Conservation (phyloP, 2,888 invertebrate species). For the Chelonus formosanus region DNA sequence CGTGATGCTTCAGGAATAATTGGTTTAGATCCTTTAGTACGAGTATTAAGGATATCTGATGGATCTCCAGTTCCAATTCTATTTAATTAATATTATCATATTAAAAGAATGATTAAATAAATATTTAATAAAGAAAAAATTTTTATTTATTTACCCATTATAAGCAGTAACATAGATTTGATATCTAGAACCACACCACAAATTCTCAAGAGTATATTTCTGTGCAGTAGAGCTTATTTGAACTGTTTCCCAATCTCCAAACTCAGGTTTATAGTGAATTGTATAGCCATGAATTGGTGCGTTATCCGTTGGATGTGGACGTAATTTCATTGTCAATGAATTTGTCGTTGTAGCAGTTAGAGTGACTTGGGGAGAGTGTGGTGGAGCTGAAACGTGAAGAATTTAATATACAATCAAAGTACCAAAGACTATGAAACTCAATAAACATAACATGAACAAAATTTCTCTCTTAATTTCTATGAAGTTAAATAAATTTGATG, state of each 20-base stretch:
- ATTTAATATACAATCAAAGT: too few relatives aligned
- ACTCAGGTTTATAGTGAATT: slow-evolving; percentile 92
- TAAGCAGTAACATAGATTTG: slow-evolving; percentile 93
- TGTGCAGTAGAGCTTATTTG: slow-evolving; percentile 81
- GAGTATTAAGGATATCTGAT: slow-evolving; percentile 87
- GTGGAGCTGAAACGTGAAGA: slow-evolving; percentile 69
- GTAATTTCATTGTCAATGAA: slow-evolving; percentile 77
- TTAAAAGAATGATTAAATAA: neutral
- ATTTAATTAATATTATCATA: slow-evolving; percentile 35
- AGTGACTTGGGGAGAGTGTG: slow-evolving; percentile 79
- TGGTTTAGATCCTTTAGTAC: slow-evolving; percentile 93
- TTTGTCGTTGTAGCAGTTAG: slow-evolving; percentile 80
- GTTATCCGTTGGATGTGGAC: slow-evolving; percentile 79
- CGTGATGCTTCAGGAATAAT: slow-evolving; percentile 89
- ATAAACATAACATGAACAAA: too few relatives aligned
- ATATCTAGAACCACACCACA: slow-evolving; percentile 93
- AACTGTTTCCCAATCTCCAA: slow-evolving; percentile 91
- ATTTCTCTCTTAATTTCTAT: too few relatives aligned
- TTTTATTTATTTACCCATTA: slow-evolving; percentile 74
- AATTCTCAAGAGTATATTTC: slow-evolving; percentile 85
- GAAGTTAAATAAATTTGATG: too few relatives aligned
- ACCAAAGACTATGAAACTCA: too few relatives aligned
- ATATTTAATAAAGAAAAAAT: neutral
- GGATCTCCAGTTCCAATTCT: slow-evolving; percentile 93
- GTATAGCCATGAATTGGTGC: slow-evolving; percentile 93